phyloP scores from a whole-genome alignment of 2,888 invertebrate genomes.

The Orchesellides sinensis region DNA sequence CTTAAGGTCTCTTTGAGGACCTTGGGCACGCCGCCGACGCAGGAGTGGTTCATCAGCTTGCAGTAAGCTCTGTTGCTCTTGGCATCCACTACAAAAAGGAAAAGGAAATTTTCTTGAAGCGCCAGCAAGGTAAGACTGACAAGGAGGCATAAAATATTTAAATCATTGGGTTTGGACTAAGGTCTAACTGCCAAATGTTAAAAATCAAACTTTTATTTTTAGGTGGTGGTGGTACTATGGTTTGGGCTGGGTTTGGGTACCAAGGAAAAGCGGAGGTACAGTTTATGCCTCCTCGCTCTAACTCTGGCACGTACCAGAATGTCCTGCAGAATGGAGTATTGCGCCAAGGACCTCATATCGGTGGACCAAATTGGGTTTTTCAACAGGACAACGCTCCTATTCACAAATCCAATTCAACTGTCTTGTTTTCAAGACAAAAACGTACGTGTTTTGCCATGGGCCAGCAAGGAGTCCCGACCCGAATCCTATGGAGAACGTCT shows the following conservation, averaged over 20 bases:
- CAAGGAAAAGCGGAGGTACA: slow-evolving; percentile 25
- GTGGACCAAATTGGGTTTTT: slow-evolving; percentile 35
- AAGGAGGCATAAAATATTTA: background rate
- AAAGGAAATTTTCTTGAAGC: slow-evolving; percentile 27
- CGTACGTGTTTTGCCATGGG: slow-evolving; percentile 28
- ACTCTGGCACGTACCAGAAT: slow-evolving; percentile 32
- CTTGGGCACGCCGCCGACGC: too few relatives aligned
- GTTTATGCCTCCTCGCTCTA: background rate
- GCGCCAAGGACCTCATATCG: slow-evolving; percentile 13
- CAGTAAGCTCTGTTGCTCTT: too few relatives aligned
- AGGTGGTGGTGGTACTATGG: slow-evolving; percentile 37
- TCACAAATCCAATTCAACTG: slow-evolving; percentile 26
- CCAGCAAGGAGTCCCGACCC: slow-evolving; percentile 40
- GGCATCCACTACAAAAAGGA: slow-evolving; percentile 38
- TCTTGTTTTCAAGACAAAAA: slow-evolving; percentile 10
- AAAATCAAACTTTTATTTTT: background rate
- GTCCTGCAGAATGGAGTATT: slow-evolving; percentile 14
- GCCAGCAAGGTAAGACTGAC: slow-evolving; percentile 31
- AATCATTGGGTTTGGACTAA: background rate
- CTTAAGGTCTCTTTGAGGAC: too few relatives aligned
- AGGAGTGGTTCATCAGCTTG: too few relatives aligned
- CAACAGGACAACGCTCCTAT: slow-evolving; percentile 51
- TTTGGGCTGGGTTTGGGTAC: slow-evolving; percentile 43
- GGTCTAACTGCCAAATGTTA: background rate
- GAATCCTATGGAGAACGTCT: slow-evolving; percentile 57